Evolutionary conservation across 2,888 invertebrate species (phyloP).

Genomic region (Diabrotica balteata): DNA sequence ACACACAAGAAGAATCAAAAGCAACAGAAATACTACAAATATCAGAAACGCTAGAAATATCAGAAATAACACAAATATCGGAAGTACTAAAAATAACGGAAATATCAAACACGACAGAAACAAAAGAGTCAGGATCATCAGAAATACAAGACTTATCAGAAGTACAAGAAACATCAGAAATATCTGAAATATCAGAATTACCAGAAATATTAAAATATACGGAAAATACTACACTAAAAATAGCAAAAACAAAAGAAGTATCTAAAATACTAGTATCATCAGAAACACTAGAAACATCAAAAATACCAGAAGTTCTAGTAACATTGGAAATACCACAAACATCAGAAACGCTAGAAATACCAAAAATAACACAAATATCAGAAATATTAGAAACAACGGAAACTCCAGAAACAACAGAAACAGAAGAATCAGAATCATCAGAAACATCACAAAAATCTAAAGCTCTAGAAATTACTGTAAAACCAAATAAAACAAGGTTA

Average conservation of each 20-base stretch:
- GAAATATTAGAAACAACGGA: background rate
- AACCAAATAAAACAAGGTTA: background rate
- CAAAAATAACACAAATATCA: no score
- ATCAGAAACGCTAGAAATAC: no score
- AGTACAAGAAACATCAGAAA: background rate
- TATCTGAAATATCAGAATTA: background rate
- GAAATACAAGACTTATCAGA: background rate
- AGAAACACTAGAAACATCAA: no score
- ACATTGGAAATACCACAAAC: no score
- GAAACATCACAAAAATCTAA: background rate
- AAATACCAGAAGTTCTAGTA: no score
- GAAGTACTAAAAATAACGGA: background rate
- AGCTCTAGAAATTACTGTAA: background rate
- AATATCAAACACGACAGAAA: background rate
- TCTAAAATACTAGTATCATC: no score
- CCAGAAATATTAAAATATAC: constrained; percentile 1
- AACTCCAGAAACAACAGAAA: background rate
- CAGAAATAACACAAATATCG: constrained; percentile 1
- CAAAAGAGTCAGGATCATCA: background rate
- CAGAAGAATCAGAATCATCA: background rate
- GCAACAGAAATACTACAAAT: background rate
- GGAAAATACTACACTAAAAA: no score
- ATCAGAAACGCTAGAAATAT: no score
- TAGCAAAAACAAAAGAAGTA: no score
- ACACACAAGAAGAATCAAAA: background rate